Conservation (phyloP, 92 coral and sea anemone species). For the Umimayanthus chanpuru region DNA sequence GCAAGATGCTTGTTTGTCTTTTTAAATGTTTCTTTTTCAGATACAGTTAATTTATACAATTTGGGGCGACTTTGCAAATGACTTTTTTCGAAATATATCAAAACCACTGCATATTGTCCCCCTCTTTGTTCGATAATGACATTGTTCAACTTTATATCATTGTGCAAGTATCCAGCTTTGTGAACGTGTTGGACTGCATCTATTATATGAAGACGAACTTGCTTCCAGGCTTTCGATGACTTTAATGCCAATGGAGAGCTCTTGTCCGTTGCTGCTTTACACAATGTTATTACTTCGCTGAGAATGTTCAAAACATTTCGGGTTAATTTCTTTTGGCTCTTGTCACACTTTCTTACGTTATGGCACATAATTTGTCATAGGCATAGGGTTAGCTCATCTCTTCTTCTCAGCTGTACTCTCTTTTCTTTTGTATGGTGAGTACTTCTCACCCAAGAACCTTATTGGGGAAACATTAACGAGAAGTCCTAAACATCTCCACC, state of each 20-base stretch:
- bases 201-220: neutral
- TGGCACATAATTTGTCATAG: neutral
- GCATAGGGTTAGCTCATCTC: no score
- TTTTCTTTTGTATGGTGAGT: no score
- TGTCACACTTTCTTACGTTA: neutral
- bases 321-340: neutral
- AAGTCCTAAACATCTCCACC: neutral
- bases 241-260: neutral
- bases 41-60: neutral
- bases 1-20: no score
- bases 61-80: neutral
- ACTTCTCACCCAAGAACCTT: neutral
- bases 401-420: no score
- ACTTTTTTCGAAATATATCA: neutral
- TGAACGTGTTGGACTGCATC: neutral
- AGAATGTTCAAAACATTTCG: neutral
- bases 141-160: neutral
- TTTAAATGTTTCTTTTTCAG: neutral
- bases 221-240: neutral
- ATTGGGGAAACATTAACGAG: neutral
- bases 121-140: neutral
- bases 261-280: neutral
- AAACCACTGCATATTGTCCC: neutral
- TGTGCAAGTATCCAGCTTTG: constrained; percentile 4
- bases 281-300: neutral